These are phyloP conservation scores for Proisotoma minuta DNA, from an alignment of 2,888 invertebrate species.

Conservation along the genomic window DNA sequence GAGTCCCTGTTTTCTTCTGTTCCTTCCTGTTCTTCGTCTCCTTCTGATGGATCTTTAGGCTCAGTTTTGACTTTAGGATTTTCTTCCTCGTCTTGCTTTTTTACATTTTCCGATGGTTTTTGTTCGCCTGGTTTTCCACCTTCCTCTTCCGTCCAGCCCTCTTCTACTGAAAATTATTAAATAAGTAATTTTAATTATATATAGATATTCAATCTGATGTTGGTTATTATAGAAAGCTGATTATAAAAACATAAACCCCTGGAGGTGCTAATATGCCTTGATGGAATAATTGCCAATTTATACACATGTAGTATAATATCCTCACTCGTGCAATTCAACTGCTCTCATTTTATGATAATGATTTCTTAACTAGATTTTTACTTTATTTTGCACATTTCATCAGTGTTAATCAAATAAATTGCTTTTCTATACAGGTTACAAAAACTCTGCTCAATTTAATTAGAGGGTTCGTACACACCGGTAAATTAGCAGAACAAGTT, in stretches of 20 bases:
- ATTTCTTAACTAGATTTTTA: no score
- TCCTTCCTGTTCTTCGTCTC: background rate
- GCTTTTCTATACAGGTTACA: background rate
- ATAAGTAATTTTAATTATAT: no score
- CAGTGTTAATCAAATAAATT: no score
- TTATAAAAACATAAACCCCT: background rate
- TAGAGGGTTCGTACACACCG: background rate
- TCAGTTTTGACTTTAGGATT: no score
- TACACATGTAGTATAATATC: no score
- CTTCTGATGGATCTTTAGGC: conserved; percentile 6
- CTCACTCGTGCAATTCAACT: no score
- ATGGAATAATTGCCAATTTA: no score
- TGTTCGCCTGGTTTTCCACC: conserved; percentile 20
- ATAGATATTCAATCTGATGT: no score
- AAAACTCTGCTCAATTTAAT: no score
- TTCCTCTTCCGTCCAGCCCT: conserved; percentile 39
- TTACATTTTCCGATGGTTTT: background rate
- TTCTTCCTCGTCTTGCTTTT: conserved; percentile 22
- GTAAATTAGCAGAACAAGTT: background rate
- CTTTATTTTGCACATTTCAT: no score
- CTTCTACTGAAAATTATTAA: conserved; percentile 26
- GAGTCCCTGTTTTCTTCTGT: background rate
- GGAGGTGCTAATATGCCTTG: background rate
- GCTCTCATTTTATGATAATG: no score
- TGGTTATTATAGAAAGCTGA: no score